Conservation (phyloP, 2,797 vertebrate species). For the Podarcis lilfordi region DNA sequence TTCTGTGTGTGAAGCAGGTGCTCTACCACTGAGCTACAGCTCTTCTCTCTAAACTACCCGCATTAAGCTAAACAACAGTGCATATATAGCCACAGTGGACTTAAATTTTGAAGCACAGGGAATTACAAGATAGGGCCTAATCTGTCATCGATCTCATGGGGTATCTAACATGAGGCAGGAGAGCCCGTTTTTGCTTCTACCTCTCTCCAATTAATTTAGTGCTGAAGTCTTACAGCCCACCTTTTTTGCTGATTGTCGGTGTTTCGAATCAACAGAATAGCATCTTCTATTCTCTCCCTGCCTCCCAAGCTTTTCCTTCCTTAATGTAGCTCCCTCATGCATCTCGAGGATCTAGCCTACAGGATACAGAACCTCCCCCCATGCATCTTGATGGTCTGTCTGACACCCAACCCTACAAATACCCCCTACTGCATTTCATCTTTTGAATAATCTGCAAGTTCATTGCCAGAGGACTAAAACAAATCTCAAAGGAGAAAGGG, state of each 20-base stretch:
- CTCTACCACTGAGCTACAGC: too few species aligned
- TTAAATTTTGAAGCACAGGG: background rate
- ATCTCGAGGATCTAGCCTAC: background rate
- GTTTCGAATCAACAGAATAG: background rate
- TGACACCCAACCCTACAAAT: background rate
- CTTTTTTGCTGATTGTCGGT: background rate
- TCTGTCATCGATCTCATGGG: background rate
- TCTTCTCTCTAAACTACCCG: background rate
- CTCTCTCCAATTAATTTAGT: background rate
- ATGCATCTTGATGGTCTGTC: background rate
- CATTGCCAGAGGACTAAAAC: background rate
- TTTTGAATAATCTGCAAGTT: background rate
- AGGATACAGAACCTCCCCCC: background rate
- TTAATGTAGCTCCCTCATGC: background rate
- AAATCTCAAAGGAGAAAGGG: background rate
- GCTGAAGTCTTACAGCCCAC: too few species aligned
- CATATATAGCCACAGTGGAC: slow-evolving; percentile 1
- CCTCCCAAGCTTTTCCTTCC: background rate
- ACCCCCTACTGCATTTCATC: background rate
- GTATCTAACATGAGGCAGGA: background rate
- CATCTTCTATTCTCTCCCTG: background rate
- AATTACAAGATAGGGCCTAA: background rate
- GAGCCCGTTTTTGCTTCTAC: background rate
- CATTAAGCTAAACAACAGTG: background rate
- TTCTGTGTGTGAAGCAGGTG: too few species aligned